Evolutionary conservation across 2,797 vertebrate genomes (phyloP), one percentile per base, ranked within the genome.

Genomic region (Centropyge bicolor): DNA sequence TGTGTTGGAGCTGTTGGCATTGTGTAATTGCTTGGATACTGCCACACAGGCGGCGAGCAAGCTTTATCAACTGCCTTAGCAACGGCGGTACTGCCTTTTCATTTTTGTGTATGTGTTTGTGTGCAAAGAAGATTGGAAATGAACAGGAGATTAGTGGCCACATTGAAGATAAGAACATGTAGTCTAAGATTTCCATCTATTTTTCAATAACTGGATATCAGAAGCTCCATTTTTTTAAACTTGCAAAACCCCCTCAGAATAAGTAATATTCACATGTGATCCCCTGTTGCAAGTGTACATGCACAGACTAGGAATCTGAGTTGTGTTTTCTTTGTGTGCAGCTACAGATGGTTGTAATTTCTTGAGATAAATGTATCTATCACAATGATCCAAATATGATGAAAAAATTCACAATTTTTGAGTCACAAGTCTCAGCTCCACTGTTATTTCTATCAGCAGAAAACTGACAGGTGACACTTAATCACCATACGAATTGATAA

Each of bases 11-110:
- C 86, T 83, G 89, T 92, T 81, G 84, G 86, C 70, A 83, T 89
- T 83, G 92, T 94, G 91, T 92, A 92, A 63, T 86, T 89, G 93
- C 95, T 85, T 95, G 93, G 95, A 93, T 88, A 95, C 93, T 66
- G 90, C 88, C 81, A 81, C 75, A 61, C 94, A 94, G 94, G 94
- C 93, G 91, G 90, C 86, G n/a, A 65, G 69, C 75, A 75, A 57
- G 75, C 87, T 54, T 73, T 84, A 66, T 54, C 89, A 92, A 95
- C 76, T 95, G 95, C 96, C 96, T 95, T 97, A 95, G 96, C 95
- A 96, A 96, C 89, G 75, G 35, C 35, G 87, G 86, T 75, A 61
- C 31, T 72, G 88, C 85, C 45, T 86, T 76, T 80, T 51, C 20
- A 40, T 61, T 31, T 51, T 45, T 80, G 16, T 64, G 49, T 36